phyloP scores from a whole-genome alignment of 2,113 vertebrate genomes.

The Prunella himalayana region DNA sequence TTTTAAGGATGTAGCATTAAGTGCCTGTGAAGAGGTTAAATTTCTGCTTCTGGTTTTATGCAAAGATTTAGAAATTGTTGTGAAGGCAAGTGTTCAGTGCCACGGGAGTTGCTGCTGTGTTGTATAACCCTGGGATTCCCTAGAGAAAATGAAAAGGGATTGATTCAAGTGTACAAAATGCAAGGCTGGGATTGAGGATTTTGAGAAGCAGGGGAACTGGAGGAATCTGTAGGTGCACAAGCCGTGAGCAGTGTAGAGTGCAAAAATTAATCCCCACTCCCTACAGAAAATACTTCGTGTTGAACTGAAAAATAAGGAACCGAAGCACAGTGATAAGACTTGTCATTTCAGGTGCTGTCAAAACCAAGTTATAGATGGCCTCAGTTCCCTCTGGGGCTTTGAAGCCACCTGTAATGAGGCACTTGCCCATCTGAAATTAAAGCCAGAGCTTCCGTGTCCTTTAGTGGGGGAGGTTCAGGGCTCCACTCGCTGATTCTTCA shows the following conservation, averaged over 20 bases:
- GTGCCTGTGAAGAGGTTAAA: not conserved
- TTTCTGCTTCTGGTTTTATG: not conserved
- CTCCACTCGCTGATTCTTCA: not conserved
- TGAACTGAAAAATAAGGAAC: not conserved
- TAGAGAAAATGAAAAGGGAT: not conserved
- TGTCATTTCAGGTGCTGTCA: not conserved
- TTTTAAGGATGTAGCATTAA: not conserved
- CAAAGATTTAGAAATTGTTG: not conserved
- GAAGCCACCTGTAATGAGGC: not conserved
- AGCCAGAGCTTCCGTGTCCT: not conserved
- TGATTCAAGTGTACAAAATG: not conserved
- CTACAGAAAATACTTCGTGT: rapidly evolving
- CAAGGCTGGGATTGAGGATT: not conserved
- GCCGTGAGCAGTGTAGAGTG: not conserved
- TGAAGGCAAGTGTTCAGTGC: not conserved
- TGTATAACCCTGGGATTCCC: not conserved
- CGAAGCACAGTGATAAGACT: not conserved
- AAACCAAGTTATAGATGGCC: not conserved
- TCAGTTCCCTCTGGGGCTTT: not conserved
- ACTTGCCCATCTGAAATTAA: not conserved
- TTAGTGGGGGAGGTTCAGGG: not conserved
- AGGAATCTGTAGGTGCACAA: not conserved
- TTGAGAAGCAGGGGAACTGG: not conserved
- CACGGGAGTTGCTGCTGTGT: not conserved
- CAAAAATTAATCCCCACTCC: not conserved